Percentiles rank a stretch among this genome's conserved stretches.
These are phyloP conservation scores for Oceanodroma leucorhoa DNA, from an alignment of 2,797 vertebrate species.

Conservation along the genomic window DNA sequence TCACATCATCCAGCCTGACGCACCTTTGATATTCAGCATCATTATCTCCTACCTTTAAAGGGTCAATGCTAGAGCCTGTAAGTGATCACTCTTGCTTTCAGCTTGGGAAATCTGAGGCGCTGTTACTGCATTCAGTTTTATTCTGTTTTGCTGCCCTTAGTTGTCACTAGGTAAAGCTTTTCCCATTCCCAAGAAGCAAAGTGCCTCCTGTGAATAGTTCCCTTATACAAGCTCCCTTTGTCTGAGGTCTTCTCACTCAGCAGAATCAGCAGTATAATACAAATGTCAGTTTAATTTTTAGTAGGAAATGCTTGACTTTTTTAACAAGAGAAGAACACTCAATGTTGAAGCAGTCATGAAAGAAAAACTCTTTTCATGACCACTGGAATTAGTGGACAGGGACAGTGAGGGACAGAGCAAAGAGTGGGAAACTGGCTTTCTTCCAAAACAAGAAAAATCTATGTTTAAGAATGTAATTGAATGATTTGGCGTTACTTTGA, in stretches of 20 bases:
- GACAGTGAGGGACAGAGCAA: conserved; percentile 41
- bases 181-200: conserved; percentile 60
- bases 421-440: conserved; percentile 62
- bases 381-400: conserved; percentile 56
- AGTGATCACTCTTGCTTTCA: conserved; percentile 35
- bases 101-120: conserved; percentile 44
- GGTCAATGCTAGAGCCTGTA: conserved; percentile 16
- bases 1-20: background rate
- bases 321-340: conserved; percentile 64
- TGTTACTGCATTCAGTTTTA: conserved; percentile 20
- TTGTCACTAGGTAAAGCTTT: conserved; percentile 71
- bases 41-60: background rate
- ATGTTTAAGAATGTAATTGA: conserved; percentile 55
- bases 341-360: conserved; percentile 52
- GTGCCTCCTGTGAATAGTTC: conserved; percentile 67
- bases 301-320: conserved; percentile 61
- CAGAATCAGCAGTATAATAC: conserved; percentile 63
- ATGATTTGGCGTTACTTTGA: conserved; percentile 55
- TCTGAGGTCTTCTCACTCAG: conserved; percentile 63
- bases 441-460: conserved; percentile 56
- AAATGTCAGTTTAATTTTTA: conserved; percentile 70
- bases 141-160: conserved; percentile 45
- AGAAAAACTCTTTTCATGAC: conserved; percentile 69
- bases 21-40: background rate
- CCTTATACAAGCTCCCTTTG: conserved; percentile 69